Evolutionary conservation across 2,888 invertebrate species (phyloP).

Genomic region (Salticus scenicus): DNA sequence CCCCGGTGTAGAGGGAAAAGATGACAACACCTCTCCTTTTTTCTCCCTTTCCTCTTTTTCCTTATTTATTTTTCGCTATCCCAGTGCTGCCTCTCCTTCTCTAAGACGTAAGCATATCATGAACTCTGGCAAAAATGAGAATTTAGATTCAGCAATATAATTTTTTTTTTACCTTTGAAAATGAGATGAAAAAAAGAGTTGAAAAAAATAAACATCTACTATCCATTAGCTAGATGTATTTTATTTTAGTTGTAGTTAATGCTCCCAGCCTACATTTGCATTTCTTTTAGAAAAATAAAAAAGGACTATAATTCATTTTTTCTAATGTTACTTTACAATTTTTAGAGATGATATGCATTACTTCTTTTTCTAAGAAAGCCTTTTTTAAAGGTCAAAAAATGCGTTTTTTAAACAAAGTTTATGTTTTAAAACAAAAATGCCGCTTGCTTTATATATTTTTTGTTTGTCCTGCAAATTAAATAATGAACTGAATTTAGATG

Average conservation of each 20-base stretch:
- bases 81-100: slow-evolving; percentile 27
- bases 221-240: slow-evolving; percentile 60
- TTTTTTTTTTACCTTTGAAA: slow-evolving; percentile 42
- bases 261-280: slow-evolving; percentile 66
- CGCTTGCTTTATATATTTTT: slow-evolving; percentile 12
- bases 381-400: slow-evolving; percentile 30
- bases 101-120: slow-evolving; percentile 44
- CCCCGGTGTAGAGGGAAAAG: slow-evolving; percentile 21
- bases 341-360: slow-evolving; percentile 42
- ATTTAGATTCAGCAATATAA: slow-evolving; percentile 49
- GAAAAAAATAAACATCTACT: slow-evolving; percentile 46
- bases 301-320: slow-evolving; percentile 27
- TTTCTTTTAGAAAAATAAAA: slow-evolving; percentile 48
- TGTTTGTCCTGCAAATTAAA: background rate
- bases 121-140: slow-evolving; percentile 62
- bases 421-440: slow-evolving; percentile 15
- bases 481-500: background rate
- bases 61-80: slow-evolving; percentile 44
- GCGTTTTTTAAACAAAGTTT: slow-evolving; percentile 3
- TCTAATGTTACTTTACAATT: slow-evolving; percentile 51
- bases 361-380: slow-evolving; percentile 18
- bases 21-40: slow-evolving; percentile 51
- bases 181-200: slow-evolving; percentile 14
- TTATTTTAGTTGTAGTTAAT: slow-evolving; percentile 65
- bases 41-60: slow-evolving; percentile 19